Evolutionary conservation across 2,797 vertebrate species (phyloP).

Genomic region (Fratercula arctica): DNA sequence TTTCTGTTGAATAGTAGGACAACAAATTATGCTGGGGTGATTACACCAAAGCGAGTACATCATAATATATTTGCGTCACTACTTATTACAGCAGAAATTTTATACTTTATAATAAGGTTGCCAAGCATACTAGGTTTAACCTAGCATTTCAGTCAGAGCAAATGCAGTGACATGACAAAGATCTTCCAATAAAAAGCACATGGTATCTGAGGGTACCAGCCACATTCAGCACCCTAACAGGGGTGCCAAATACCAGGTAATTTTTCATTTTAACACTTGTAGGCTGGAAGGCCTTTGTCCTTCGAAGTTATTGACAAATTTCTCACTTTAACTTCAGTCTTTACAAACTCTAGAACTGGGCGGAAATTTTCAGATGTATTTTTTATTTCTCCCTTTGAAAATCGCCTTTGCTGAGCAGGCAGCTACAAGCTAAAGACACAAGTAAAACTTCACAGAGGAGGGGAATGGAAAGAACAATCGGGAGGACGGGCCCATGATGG

Average conservation of each 20-base stretch:
- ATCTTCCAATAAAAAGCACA: background rate
- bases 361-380: background rate
- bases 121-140: background rate
- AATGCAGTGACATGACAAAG: background rate
- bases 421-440: background rate
- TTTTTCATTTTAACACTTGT: background rate
- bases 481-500: background rate
- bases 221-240: background rate
- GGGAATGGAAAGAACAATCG: background rate
- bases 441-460: background rate
- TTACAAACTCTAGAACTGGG: background rate
- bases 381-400: background rate
- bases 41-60: background rate
- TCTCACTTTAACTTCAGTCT: background rate
- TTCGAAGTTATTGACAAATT: background rate
- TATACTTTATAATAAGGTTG: background rate
- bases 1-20: background rate
- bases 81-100: background rate
- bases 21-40: background rate
- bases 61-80: background rate
- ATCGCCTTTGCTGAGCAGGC: background rate
- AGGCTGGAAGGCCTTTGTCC: background rate
- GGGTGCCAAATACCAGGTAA: background rate
- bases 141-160: background rate
- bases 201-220: background rate